Evolutionary conservation across 2,888 invertebrate genomes (phyloP).

Genomic region (Synanthedon tipuliformis): DNA sequence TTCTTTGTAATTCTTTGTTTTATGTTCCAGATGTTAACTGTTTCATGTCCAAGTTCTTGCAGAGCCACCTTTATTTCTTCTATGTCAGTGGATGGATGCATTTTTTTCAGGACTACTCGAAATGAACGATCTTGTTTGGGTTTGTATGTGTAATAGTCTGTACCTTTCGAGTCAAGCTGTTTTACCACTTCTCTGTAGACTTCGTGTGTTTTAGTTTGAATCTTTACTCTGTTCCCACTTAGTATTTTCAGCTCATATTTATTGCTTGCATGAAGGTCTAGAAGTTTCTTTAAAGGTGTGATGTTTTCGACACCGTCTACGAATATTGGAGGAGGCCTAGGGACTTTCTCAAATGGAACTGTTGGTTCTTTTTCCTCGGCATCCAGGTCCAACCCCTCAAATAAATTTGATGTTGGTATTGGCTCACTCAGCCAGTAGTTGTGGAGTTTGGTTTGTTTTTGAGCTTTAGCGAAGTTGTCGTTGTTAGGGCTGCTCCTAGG

Average conservation of each 20-base stretch:
- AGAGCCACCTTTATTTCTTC: constrained; percentile 7
- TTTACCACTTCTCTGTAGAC: constrained; percentile 3
- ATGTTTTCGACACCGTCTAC: constrained; percentile 1
- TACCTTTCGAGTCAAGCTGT: constrained; percentile 4
- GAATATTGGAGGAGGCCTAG: background rate
- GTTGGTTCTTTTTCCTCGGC: background rate
- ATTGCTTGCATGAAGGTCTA: background rate
- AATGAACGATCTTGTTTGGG: constrained; percentile 7
- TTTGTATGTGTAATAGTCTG: constrained; percentile 8
- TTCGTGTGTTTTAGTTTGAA: constrained; percentile 3
- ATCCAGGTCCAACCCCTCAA: background rate
- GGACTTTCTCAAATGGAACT: background rate
- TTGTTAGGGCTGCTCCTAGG: too few relatives aligned
- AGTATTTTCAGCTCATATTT: constrained; percentile 1
- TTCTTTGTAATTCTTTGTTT: constrained; percentile 5
- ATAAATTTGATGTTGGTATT: background rate
- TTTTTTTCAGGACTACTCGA: constrained; percentile 6
- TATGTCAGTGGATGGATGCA: constrained; percentile 7
- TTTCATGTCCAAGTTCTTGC: constrained; percentile 2
- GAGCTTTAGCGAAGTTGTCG: too few relatives aligned
- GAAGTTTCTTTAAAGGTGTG: background rate
- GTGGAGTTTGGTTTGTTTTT: background rate
- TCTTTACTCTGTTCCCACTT: constrained; percentile 1
- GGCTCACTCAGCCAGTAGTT: background rate
- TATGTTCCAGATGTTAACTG: constrained; percentile 4